phyloP scores from a whole-genome alignment of 1,140 invertebrate genomes.

The Neelides sp. region DNA sequence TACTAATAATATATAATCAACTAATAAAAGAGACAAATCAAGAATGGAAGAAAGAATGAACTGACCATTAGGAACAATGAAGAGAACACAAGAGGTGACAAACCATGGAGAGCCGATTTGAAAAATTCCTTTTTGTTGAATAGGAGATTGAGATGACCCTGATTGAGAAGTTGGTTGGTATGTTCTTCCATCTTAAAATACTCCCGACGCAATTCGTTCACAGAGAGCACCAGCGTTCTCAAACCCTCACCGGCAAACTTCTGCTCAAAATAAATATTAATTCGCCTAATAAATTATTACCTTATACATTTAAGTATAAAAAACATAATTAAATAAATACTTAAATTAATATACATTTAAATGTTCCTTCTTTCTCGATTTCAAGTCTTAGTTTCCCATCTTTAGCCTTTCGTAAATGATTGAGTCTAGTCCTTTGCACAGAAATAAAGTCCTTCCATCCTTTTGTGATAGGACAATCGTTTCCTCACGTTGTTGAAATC shows the following conservation, averaged over 20 bases:
- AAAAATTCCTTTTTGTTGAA: conserved; percentile 96
- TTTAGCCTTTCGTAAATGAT: conserved; percentile 89
- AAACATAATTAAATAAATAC: conserved; percentile 4
- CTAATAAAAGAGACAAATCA: not conserved
- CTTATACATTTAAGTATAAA: not conserved
- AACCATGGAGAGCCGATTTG: conserved; percentile 88
- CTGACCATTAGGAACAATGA: conserved; percentile 90
- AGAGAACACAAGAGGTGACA: conserved; percentile 86
- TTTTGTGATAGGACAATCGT: conserved; percentile 88
- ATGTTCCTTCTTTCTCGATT: conserved; percentile 75
- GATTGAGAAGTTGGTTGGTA: conserved; percentile 86
- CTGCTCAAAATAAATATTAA: conserved; percentile 40
- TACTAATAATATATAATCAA: not conserved
- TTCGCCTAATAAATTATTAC: not conserved
- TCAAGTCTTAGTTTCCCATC: conserved; percentile 59
- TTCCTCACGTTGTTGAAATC: conserved; percentile 99
- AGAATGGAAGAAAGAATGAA: conserved; percentile 19
- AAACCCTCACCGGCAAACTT: conserved; percentile 96
- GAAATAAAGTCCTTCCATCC: conserved; percentile 74
- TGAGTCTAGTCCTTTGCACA: conserved; percentile 95
- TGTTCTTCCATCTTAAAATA: conserved; percentile 80
- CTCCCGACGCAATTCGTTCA: conserved; percentile 71
- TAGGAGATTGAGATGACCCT: conserved; percentile 80
- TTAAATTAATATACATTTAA: conserved; percentile 63
- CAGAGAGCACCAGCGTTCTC: conserved; percentile 83